phyloP scores from a whole-genome alignment of 2,888 invertebrate genomes.

The Nysson spinosus region DNA sequence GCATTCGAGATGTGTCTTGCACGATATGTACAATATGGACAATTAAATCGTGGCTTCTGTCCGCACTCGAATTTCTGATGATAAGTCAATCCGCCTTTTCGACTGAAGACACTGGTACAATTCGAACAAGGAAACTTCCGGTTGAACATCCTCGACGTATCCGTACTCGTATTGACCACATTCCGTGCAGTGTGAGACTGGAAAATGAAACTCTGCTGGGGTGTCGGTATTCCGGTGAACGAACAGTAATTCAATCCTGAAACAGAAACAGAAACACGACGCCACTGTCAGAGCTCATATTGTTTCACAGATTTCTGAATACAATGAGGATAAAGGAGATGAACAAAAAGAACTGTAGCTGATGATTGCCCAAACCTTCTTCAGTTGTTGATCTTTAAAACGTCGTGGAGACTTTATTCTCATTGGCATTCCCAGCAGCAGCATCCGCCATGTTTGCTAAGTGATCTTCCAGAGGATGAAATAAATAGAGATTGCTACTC shows the following conservation, averaged over 20 bases:
- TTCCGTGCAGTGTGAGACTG: neutral
- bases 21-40: slow-evolving; percentile 66
- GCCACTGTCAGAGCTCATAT: slow-evolving; percentile 37
- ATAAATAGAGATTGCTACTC: slow-evolving; percentile 9
- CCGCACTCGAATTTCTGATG: slow-evolving; percentile 67
- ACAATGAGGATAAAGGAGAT: slow-evolving; percentile 14
- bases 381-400: slow-evolving; percentile 20
- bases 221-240: slow-evolving; percentile 15
- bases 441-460: too few relatives aligned
- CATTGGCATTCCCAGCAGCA: too few relatives aligned
- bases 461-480: slow-evolving; percentile 38
- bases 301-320: slow-evolving; percentile 10
- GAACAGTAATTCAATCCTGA: slow-evolving; percentile 44
- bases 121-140: slow-evolving; percentile 57
- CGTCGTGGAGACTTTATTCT: too few relatives aligned
- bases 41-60: slow-evolving; percentile 66
- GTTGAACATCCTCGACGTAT: neutral
- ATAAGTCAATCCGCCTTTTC: slow-evolving; percentile 62
- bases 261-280: slow-evolving; percentile 52
- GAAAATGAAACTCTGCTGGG: slow-evolving; percentile 12
- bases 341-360: slow-evolving; percentile 9
- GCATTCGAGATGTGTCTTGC: slow-evolving; percentile 65
- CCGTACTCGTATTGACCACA: neutral
- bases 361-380: slow-evolving; percentile 37
- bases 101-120: slow-evolving; percentile 60